phyloP scores from a whole-genome alignment of 2,113 vertebrate species.

The Mus pahari region DNA sequence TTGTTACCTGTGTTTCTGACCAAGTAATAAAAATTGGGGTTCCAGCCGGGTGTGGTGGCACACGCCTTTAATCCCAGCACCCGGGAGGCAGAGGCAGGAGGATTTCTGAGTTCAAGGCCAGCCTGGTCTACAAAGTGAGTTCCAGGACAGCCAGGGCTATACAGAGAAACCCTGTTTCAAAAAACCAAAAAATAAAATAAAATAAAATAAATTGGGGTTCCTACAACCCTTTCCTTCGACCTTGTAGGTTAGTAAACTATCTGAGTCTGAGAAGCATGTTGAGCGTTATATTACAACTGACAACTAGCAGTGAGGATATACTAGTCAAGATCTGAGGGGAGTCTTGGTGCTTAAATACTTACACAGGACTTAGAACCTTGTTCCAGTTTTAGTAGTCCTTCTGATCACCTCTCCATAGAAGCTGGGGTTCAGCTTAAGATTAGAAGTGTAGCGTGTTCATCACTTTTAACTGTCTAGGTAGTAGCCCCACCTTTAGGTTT shows the following conservation, averaged over 20 bases:
- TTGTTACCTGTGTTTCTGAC: neutral
- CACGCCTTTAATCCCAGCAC: too few relatives aligned
- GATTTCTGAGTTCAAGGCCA: too few relatives aligned
- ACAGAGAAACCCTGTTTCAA: too few relatives aligned
- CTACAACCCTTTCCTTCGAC: neutral
- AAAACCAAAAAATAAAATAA: too few relatives aligned
- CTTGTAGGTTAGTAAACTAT: too few relatives aligned
- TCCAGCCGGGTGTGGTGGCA: too few relatives aligned
- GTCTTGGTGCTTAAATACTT: too few relatives aligned
- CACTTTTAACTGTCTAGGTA: neutral
- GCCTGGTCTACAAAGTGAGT: too few relatives aligned
- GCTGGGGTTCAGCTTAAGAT: neutral
- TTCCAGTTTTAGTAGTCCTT: neutral
- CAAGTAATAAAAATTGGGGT: neutral
- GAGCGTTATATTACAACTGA: neutral
- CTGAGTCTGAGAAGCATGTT: neutral
- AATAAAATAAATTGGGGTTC: neutral
- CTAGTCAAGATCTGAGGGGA: neutral
- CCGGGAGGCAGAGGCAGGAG: too few relatives aligned
- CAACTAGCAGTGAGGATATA: neutral
- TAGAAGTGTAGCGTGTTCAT: neutral
- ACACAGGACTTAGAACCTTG: neutral
- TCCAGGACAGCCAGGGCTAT: too few relatives aligned
- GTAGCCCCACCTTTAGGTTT: neutral
- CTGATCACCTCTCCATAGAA: neutral